Evolutionary conservation across 2,113 vertebrate genomes (phyloP), one percentile per base, ranked within the genome.

Genomic region (Triplophysa siluroides): DNA sequence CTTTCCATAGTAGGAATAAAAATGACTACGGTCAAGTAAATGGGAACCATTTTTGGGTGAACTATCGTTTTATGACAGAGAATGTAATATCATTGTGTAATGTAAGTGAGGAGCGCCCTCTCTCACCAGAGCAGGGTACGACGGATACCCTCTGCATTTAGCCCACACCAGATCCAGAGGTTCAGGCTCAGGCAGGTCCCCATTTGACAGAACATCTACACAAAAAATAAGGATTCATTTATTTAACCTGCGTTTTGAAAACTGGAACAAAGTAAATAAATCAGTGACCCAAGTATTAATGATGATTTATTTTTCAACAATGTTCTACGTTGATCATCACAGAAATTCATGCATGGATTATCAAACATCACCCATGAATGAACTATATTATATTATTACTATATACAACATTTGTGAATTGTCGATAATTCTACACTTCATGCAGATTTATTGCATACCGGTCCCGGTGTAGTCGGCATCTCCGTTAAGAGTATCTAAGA

Each of bases 91-190:
- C 10, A 38, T 38, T 9, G 24, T 5, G 21, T 18, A 29, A 43
- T 45, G 26, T 24, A 69, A 56, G 19, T 50, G 23, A 21, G 52
- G 50, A 71, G 62, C 8, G 54, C 54, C 41, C 2, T 89, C 21
- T 58, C 92, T 95, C 88, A 99, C 98, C 95, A 99, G 88, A 86
- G 98, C 98, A 69, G 98, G 98, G 88, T 99, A 99, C 83, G 98
- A 99, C 73, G 98, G 98, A 52, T 99, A 99, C 60, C 98, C 98
- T 83, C 98, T 93, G 87, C 96, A 98, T 89, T 99, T 99, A 79
- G 98, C 97, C 97, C 98, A 99, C 87, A 99, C 98, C 3, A 99
- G 93, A 85, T 97, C 96, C 80, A 99, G 87, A 83, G 97, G 93
- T 86, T 98, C 96, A 86, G 97, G 93, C 88, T 97, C 95, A 21